A percentile compares a stretch with the other conserved stretches of the same genome.
These are phyloP conservation scores for Cynopterus sphinx DNA, from an alignment of 2,797 vertebrate genomes.

Conservation along the genomic window DNA sequence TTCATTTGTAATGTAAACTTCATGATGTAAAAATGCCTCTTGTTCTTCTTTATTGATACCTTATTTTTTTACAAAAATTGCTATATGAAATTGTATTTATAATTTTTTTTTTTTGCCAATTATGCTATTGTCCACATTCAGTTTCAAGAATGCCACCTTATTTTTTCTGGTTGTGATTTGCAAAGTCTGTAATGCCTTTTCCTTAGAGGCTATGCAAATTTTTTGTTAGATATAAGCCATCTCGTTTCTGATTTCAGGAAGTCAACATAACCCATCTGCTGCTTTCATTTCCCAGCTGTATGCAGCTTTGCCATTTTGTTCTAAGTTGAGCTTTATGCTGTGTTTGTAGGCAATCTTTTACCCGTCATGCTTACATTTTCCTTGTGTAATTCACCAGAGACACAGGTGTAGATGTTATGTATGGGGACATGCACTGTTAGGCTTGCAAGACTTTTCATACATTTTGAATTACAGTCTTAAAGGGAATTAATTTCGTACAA, in stretches of 20 bases:
- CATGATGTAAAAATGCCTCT: not conserved
- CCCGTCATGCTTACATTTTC: constrained; percentile 66
- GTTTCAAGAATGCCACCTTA: constrained; percentile 41
- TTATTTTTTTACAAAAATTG: not conserved
- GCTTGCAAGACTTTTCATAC: constrained; percentile 25
- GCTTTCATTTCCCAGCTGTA: constrained; percentile 72
- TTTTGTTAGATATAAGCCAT: constrained; percentile 65
- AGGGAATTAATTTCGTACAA: constrained; percentile 14
- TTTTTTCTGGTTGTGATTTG: constrained; percentile 37
- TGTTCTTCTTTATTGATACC: not conserved
- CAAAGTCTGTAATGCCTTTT: constrained; percentile 18
- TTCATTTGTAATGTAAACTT: not conserved
- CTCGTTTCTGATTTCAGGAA: constrained; percentile 73
- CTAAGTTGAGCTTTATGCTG: constrained; percentile 61
- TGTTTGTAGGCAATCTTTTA: constrained; percentile 62
- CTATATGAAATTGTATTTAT: not conserved
- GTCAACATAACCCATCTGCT: constrained; percentile 79
- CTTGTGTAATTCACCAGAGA: constrained; percentile 64
- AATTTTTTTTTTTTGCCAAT: not conserved
- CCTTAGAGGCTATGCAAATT: constrained; percentile 57
- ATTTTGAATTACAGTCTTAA: constrained; percentile 44
- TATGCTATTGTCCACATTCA: not conserved
- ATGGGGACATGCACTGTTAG: constrained; percentile 32
- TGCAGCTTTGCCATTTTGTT: constrained; percentile 66
- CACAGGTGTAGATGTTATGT: constrained; percentile 72